A percentile compares a stretch with the other conserved stretches of the same genome.
These are phyloP conservation scores for Nemopilema nomurai DNA, from an alignment of 30 jellyfish, hydroid and myxozoan genomes.

Conservation along the genomic window DNA sequence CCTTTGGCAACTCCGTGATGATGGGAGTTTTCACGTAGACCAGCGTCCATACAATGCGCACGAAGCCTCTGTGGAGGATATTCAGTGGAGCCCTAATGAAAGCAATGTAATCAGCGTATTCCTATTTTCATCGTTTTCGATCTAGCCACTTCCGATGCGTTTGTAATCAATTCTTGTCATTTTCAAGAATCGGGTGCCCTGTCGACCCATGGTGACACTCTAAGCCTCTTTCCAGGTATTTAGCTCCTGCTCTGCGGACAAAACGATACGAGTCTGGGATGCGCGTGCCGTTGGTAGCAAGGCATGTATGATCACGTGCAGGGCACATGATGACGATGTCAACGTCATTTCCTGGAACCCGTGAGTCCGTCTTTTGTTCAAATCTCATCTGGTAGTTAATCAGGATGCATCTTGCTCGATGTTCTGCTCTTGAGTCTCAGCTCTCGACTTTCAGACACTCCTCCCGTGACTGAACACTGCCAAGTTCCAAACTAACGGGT, in stretches of 20 bases:
- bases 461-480: too few species aligned
- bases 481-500: too few species aligned
- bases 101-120: constrained; percentile 66
- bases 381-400: too few species aligned
- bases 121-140: neutral
- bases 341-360: constrained; percentile 96
- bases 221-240: constrained; percentile 74
- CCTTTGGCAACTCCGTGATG: constrained; percentile 88
- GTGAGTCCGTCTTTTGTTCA: constrained; percentile 46
- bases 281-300: constrained; percentile 86
- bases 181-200: too few species aligned
- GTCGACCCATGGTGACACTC: neutral
- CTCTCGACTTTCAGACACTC: too few species aligned
- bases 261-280: constrained; percentile 95
- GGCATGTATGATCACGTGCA: constrained; percentile 93
- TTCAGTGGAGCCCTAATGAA: constrained; percentile 98
- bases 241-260: constrained; percentile 94
- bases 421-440: too few species aligned
- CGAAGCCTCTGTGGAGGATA: constrained; percentile 97
- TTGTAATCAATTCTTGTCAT: too few species aligned
- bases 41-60: constrained; percentile 95
- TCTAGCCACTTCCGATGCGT: neutral
- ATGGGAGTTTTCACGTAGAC: constrained; percentile 91
- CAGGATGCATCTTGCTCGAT: too few species aligned
- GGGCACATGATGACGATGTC: constrained; percentile 94